Evolutionary conservation across 1,140 invertebrate species (phyloP).

Genomic region (Planococcus citri): DNA sequence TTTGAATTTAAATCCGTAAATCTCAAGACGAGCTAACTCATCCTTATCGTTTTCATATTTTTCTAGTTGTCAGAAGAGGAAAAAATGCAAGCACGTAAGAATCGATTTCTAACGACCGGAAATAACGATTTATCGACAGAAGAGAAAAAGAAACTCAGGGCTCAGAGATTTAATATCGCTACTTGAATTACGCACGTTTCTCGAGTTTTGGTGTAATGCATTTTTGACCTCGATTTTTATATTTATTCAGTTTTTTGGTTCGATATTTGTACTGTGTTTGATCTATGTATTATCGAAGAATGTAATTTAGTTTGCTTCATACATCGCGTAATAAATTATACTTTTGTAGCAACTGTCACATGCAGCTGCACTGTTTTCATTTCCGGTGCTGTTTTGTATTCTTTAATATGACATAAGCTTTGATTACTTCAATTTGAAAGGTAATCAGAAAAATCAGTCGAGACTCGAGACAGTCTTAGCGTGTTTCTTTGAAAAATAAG

Average conservation of each 20-base stretch:
- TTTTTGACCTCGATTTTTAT: conserved; percentile 3
- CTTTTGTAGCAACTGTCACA: too few relatives aligned
- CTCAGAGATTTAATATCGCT: not conserved
- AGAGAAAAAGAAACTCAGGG: not conserved
- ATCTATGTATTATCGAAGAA: not conserved
- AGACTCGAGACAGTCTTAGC: too few relatives aligned
- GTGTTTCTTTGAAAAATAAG: too few relatives aligned
- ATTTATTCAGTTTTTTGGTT: not conserved
- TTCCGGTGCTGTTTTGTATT: too few relatives aligned
- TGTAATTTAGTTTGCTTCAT: not conserved
- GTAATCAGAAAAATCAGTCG: too few relatives aligned
- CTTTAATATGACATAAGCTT: too few relatives aligned
- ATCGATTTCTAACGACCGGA: not conserved
- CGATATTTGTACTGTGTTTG: not conserved
- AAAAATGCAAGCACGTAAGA: conserved; percentile 15
- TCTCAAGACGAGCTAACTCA: not conserved
- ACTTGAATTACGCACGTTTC: not conserved
- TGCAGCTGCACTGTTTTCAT: too few relatives aligned
- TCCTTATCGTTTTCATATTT: not conserved
- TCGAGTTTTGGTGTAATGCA: not conserved
- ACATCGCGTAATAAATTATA: too few relatives aligned
- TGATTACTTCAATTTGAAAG: too few relatives aligned
- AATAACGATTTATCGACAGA: not conserved
- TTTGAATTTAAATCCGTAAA: too few relatives aligned
- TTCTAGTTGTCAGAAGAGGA: not conserved